phyloP scores from a whole-genome alignment of 2,113 vertebrate species.

The Tapirus terrestris region DNA sequence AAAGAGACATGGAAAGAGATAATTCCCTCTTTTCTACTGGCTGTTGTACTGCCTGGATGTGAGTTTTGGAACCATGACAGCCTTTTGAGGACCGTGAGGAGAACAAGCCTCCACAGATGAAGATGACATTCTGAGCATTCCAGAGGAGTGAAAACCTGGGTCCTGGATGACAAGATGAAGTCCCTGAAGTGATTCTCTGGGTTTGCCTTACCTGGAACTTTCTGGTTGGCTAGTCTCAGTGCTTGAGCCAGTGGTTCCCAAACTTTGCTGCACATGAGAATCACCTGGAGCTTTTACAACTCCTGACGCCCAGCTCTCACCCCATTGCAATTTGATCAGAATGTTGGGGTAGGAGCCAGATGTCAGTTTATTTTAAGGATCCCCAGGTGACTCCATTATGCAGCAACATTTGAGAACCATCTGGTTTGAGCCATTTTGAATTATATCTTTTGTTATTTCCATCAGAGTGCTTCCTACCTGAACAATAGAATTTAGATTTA shows the following conservation, averaged over 20 bases:
- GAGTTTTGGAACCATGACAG: neutral
- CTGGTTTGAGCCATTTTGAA: constrained; percentile 37
- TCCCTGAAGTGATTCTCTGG: neutral
- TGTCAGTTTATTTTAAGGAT: neutral
- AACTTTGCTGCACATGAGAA: neutral
- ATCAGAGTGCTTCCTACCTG: neutral
- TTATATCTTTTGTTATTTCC: constrained; percentile 42
- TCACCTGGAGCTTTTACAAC: neutral
- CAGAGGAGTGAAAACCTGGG: neutral
- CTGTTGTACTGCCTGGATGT: neutral
- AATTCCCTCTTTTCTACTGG: neutral
- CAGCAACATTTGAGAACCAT: constrained; percentile 34
- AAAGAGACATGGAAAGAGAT: neutral
- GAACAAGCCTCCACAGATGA: neutral
- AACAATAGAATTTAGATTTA: constrained; percentile 15
- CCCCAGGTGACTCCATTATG: neutral
- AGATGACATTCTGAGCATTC: neutral
- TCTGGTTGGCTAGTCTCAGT: neutral
- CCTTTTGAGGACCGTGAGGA: neutral
- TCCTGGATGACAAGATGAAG: neutral
- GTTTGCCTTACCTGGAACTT: neutral
- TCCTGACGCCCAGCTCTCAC: neutral
- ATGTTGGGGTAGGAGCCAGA: neutral
- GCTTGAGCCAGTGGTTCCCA: neutral
- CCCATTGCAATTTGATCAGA: neutral